Evolutionary conservation across 2,888 invertebrate genomes (phyloP).

Genomic region (Tortricodes alternella): DNA sequence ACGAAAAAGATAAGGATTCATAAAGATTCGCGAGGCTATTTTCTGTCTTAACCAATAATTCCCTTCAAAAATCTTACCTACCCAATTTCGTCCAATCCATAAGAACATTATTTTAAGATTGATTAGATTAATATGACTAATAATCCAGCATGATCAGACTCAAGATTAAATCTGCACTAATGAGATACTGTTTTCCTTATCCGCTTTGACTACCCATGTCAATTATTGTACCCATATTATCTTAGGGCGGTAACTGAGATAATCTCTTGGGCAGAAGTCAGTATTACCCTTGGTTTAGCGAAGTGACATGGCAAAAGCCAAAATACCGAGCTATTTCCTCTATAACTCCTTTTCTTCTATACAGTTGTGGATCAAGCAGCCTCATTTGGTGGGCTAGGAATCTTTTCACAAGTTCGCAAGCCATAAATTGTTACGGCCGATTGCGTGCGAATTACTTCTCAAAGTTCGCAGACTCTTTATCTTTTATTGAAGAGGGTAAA

Average conservation of each 20-base stretch:
- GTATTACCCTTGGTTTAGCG: slow-evolving; percentile 11
- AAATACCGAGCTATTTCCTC: slow-evolving; percentile 27
- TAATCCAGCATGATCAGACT: slow-evolving; percentile 13
- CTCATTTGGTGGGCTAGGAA: slow-evolving; percentile 46
- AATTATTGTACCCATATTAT: slow-evolving; percentile 6
- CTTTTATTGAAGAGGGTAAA: slow-evolving; percentile 34
- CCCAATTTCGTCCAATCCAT: too few species aligned
- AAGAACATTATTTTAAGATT: too few species aligned
- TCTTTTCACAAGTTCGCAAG: slow-evolving; percentile 55
- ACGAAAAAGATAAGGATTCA: too few species aligned
- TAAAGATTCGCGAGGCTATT: too few species aligned
- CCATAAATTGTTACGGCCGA: slow-evolving; percentile 63
- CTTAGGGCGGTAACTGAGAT: slow-evolving; percentile 7
- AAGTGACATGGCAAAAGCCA: slow-evolving; percentile 3
- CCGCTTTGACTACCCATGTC: slow-evolving; percentile 5
- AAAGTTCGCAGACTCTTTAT: slow-evolving; percentile 55
- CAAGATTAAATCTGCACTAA: slow-evolving; percentile 15
- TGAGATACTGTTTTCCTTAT: slow-evolving; percentile 21
- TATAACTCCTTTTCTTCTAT: slow-evolving; percentile 41
- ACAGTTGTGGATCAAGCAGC: slow-evolving; percentile 48
- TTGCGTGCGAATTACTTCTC: slow-evolving; percentile 61
- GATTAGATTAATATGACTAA: neutral
- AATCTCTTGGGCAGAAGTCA: neutral
- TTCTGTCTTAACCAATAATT: too few species aligned
- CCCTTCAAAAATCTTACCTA: too few species aligned